Evolutionary conservation across 2,888 invertebrate genomes (phyloP).

Genomic region (Stenolophus ochropezus): DNA sequence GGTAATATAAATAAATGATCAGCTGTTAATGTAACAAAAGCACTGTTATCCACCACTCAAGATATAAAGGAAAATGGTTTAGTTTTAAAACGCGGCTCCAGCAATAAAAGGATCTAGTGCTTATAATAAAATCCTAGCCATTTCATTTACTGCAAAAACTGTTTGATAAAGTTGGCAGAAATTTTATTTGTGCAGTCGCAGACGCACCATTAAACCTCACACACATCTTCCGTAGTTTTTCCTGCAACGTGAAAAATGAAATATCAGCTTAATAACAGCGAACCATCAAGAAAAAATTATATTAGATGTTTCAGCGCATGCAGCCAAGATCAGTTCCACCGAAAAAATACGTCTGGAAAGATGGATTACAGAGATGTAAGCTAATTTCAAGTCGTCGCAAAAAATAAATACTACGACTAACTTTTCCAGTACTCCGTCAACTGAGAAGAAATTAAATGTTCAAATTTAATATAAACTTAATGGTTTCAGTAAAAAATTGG

Average conservation of each 20-base stretch:
- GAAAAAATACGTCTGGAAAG: constrained; percentile 44
- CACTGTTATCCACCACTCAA: background rate
- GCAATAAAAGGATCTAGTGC: background rate
- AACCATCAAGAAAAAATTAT: constrained; percentile 49
- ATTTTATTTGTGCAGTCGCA: constrained; percentile 16
- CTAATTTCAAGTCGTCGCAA: constrained; percentile 46
- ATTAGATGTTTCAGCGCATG: constrained; percentile 48
- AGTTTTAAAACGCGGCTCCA: background rate
- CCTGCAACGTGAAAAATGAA: constrained; percentile 42
- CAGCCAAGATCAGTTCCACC: constrained; percentile 26
- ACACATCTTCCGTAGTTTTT: constrained; percentile 38
- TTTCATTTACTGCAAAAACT: constrained; percentile 3
- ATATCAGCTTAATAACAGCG: constrained; percentile 50
- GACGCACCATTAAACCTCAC: constrained; percentile 32
- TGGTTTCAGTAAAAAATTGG: background rate
- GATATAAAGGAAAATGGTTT: background rate
- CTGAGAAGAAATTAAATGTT: constrained; percentile 9
- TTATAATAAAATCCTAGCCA: constrained; percentile 7
- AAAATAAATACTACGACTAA: constrained; percentile 43
- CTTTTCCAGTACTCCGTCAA: background rate
- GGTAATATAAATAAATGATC: background rate
- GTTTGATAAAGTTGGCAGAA: background rate
- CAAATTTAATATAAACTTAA: constrained; percentile 17
- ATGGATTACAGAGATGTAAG: constrained; percentile 51
- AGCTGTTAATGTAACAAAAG: background rate